A percentile compares a stretch with the other conserved stretches of the same genome.
phyloP scores from a whole-genome alignment of 2,888 invertebrate species.

The Criorhina ranunculi region DNA sequence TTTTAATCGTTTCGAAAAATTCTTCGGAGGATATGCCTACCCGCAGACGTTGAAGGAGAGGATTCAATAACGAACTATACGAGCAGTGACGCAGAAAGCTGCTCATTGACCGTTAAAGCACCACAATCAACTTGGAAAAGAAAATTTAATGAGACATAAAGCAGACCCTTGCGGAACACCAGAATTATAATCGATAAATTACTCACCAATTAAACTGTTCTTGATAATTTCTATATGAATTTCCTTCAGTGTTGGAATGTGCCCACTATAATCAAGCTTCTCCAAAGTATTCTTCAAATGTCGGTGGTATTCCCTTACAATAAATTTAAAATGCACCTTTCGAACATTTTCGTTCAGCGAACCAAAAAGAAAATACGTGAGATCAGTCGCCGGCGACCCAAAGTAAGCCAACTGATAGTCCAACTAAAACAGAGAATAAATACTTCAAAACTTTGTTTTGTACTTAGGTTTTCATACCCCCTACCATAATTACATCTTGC shows the following conservation, averaged over 20 bases:
- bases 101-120: too few relatives aligned
- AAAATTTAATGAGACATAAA: too few relatives aligned
- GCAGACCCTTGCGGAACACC: too few relatives aligned
- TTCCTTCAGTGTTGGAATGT: slow-evolving; percentile 83
- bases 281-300: slow-evolving; percentile 81
- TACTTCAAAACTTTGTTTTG: neutral
- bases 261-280: slow-evolving; percentile 80
- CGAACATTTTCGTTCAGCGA: slow-evolving; percentile 83
- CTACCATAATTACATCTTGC: slow-evolving; percentile 82
- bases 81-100: too few relatives aligned
- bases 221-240: slow-evolving; percentile 82
- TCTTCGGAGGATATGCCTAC: too few relatives aligned
- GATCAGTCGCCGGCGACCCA: slow-evolving; percentile 83
- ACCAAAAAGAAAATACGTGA: slow-evolving; percentile 83
- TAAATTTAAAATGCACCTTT: slow-evolving; percentile 82
- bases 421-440: slow-evolving; percentile 79
- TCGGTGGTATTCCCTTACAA: slow-evolving; percentile 82
- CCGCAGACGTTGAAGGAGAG: too few relatives aligned
- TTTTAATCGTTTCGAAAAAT: too few relatives aligned
- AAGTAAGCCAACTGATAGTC: slow-evolving; percentile 83
- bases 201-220: slow-evolving; percentile 82
- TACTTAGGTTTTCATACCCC: slow-evolving; percentile 4
- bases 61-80: too few relatives aligned
- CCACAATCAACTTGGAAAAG: too few relatives aligned
- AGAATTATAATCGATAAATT: too few relatives aligned